phyloP scores from a whole-genome alignment of 2,797 vertebrate species.

The Halcyon chelicuti region DNA sequence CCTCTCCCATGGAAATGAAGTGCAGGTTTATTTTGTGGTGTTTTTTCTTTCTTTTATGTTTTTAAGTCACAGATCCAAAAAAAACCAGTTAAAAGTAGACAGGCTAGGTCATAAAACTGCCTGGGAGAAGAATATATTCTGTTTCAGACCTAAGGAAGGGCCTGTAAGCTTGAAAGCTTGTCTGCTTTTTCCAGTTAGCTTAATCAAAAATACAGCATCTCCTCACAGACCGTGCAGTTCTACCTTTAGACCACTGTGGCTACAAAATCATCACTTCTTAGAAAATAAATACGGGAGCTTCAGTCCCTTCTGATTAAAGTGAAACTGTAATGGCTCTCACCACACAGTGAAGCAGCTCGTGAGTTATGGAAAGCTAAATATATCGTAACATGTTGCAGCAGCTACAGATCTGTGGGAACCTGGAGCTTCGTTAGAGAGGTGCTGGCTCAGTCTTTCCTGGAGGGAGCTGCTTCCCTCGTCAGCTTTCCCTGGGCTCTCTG shows the following conservation, averaged over 20 bases:
- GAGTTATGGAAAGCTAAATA: slow-evolving; percentile 32
- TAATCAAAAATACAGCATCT: slow-evolving; percentile 34
- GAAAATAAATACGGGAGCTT: slow-evolving; percentile 1
- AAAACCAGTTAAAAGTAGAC: slow-evolving; percentile 40
- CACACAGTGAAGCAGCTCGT: background rate
- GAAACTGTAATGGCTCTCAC: slow-evolving; percentile 1
- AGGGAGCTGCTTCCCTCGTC: background rate
- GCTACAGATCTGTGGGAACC: background rate
- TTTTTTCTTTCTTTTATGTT: background rate
- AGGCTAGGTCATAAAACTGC: slow-evolving; percentile 41
- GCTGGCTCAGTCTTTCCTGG: background rate
- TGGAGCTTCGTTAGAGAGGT: background rate
- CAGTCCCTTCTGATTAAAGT: background rate
- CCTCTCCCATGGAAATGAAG: slow-evolving; percentile 4
- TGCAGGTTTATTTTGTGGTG: background rate
- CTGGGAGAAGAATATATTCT: slow-evolving; percentile 20
- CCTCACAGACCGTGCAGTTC: background rate
- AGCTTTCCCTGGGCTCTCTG: background rate
- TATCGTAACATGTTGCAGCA: background rate
- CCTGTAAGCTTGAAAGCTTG: background rate
- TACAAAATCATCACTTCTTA: background rate
- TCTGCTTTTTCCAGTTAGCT: slow-evolving; percentile 28
- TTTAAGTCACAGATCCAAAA: background rate
- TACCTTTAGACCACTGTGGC: background rate
- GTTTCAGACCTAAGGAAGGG: slow-evolving; percentile 10